A percentile compares a stretch with the other conserved stretches of the same genome.
These are phyloP conservation scores for Orthosia gracilis DNA, from an alignment of 2,888 invertebrate genomes.

Conservation along the genomic window DNA sequence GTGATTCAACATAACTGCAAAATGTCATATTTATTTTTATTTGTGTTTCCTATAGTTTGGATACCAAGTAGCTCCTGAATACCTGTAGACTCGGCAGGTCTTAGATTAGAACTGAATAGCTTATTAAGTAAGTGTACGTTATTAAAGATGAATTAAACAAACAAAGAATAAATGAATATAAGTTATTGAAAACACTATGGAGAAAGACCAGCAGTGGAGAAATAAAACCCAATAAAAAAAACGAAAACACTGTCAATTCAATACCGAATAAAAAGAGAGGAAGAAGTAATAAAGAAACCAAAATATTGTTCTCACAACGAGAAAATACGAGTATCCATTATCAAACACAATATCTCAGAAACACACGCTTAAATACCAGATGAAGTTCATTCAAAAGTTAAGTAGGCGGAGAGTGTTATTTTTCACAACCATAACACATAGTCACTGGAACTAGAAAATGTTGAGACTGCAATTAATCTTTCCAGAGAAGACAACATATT, in stretches of 20 bases:
- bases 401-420: conserved; percentile 66
- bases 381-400: conserved; percentile 64
- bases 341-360: conserved; percentile 30
- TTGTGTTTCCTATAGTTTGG: background rate
- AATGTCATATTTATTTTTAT: conserved; percentile 21
- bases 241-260: background rate
- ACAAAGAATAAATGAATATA: too few species aligned
- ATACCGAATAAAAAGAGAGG: background rate
- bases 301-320: conserved; percentile 1
- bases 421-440: conserved; percentile 67
- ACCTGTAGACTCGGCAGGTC: fast-evolving
- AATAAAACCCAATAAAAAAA: too few species aligned
- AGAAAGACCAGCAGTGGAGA: background rate
- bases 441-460: conserved; percentile 62
- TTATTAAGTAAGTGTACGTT: too few species aligned
- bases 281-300: background rate
- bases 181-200: background rate
- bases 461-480: conserved; percentile 76
- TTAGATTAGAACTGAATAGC: background rate
- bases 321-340: conserved; percentile 7
- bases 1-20: conserved; percentile 26
- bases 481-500: conserved; percentile 73
- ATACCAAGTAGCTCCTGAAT: background rate
- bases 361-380: conserved; percentile 33
- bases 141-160: too few species aligned